Evolutionary conservation across 2,113 vertebrate genomes (phyloP).

Genomic region (Hydropotes inermis): DNA sequence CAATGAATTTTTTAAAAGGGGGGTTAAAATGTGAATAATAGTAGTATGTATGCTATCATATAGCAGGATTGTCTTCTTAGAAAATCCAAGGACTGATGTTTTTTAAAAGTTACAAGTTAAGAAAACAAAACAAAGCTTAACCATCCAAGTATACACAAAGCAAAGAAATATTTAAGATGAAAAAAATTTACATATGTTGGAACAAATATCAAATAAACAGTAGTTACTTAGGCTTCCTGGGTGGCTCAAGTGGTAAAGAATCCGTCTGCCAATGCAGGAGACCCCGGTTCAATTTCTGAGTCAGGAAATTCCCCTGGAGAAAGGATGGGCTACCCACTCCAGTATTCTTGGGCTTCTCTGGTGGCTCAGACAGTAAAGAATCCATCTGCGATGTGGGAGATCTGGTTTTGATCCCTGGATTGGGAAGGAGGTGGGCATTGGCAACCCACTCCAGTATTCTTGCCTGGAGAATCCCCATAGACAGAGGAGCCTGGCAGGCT

Average conservation of each 20-base stretch:
- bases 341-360: not conserved
- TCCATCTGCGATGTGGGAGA: not conserved
- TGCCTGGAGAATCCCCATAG: not conserved
- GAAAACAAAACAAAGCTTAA: not conserved
- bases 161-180: conserved; percentile 21
- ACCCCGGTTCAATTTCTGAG: not conserved
- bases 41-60: not conserved
- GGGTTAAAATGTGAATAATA: not conserved
- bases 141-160: not conserved
- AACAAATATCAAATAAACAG: not conserved
- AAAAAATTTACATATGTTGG: not conserved
- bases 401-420: not conserved
- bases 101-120: not conserved
- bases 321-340: not conserved
- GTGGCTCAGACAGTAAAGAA: not conserved
- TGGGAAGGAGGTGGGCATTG: not conserved
- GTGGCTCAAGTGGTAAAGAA: not conserved
- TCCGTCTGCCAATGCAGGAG: not conserved
- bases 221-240: not conserved
- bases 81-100: not conserved
- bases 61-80: not conserved
- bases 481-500: not conserved
- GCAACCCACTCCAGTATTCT: not conserved
- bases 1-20: not conserved
- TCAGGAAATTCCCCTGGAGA: not conserved